These are phyloP conservation scores for Hypothenemus hampei DNA, from an alignment of 1,140 invertebrate genomes.

Conservation along the genomic window DNA sequence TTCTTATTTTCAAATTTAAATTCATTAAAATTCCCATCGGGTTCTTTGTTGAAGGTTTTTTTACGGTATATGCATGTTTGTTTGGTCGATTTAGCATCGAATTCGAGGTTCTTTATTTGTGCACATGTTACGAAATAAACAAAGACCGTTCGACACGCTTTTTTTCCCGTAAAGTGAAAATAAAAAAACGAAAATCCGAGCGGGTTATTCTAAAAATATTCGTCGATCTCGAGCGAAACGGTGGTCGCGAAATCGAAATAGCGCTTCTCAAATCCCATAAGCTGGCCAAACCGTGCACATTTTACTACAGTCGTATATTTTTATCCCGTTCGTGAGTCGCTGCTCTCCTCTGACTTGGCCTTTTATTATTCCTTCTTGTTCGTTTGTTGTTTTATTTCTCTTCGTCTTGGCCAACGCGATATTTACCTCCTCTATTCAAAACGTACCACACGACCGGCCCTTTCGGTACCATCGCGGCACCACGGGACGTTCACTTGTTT, in stretches of 20 bases:
- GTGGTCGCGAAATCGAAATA: conserved; percentile 19
- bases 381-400: conserved; percentile 17
- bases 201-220: conserved; percentile 15
- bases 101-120: too few relatives aligned
- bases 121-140: conserved; percentile 2
- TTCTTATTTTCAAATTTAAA: too few relatives aligned
- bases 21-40: too few relatives aligned
- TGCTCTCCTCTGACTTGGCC: background rate
- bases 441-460: conserved; percentile 3
- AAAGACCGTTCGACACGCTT: conserved; percentile 5
- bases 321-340: background rate
- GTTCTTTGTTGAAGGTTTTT: too few relatives aligned
- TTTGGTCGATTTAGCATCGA: too few relatives aligned
- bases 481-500: conserved; percentile 22
- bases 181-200: conserved; percentile 13
- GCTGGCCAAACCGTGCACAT: conserved; percentile 9
- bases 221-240: conserved; percentile 6
- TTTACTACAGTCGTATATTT: conserved; percentile 1
- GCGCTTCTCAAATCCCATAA: conserved; percentile 9
- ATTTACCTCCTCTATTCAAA: too few relatives aligned
- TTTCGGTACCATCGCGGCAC: background rate
- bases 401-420: conserved; percentile 15
- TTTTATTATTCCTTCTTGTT: conserved; percentile 7
- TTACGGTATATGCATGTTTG: too few relatives aligned
- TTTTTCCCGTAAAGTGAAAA: conserved; percentile 2